These are phyloP conservation scores for Istiophorus platypterus DNA, from an alignment of 2,113 vertebrate genomes.

Conservation along the genomic window DNA sequence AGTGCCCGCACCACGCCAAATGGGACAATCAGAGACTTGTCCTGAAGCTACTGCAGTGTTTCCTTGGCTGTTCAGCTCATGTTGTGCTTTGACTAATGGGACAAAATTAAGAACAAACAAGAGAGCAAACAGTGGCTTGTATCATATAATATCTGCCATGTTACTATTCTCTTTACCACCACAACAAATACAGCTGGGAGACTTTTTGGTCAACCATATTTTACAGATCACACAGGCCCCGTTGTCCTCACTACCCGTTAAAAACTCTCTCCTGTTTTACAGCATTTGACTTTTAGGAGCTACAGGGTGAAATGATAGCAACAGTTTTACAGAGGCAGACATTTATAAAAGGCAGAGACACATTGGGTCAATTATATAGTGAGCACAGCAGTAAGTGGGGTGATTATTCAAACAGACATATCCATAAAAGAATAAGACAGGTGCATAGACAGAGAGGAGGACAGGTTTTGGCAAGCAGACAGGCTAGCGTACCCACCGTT, in stretches of 20 bases:
- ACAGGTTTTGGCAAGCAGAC: not conserved
- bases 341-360: not conserved
- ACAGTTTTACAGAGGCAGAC: not conserved
- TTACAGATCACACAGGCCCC: not conserved
- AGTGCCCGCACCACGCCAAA: too few species aligned
- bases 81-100: too few species aligned
- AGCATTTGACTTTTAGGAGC: not conserved
- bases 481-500: conserved; percentile 85
- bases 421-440: not conserved
- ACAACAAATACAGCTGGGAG: not conserved
- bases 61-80: too few species aligned
- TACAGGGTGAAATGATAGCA: not conserved
- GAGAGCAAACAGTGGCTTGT: not conserved
- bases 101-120: too few species aligned
- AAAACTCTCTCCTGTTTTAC: not conserved
- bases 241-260: not conserved
- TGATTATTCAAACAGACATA: not conserved
- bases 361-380: not conserved
- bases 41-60: too few species aligned
- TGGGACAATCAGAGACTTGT: too few species aligned
- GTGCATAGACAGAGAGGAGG: not conserved
- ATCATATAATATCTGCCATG: not conserved
- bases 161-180: not conserved
- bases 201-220: not conserved
- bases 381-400: not conserved